Evolutionary conservation across 1,140 invertebrate genomes (phyloP).

Genomic region (Panulirus ornatus): DNA sequence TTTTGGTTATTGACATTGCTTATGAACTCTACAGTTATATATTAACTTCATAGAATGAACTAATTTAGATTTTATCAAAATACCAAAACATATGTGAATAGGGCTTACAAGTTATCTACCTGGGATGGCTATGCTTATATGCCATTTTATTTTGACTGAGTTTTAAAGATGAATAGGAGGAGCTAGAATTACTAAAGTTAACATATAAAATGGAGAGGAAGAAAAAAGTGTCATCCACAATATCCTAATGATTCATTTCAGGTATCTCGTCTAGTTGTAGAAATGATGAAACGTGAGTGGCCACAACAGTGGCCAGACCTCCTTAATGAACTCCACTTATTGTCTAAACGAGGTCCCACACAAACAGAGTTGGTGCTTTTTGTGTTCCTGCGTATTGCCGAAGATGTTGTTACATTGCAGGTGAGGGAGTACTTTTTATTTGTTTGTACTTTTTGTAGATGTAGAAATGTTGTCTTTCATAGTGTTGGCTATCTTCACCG

Average conservation of each 20-base stretch:
- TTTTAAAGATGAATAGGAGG: no score
- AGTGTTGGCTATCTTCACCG: not conserved
- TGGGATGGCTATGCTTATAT: not conserved
- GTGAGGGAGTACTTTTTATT: conserved; percentile 79
- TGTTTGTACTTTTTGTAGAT: conserved; percentile 12
- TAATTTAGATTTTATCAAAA: no score
- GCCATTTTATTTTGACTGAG: no score
- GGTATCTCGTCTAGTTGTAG: conserved; percentile 91
- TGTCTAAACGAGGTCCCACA: conserved; percentile 86
- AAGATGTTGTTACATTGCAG: conserved; percentile 92
- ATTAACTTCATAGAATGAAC: no score
- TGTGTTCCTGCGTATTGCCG: conserved; percentile 90
- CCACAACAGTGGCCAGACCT: conserved; percentile 95
- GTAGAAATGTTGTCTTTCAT: not conserved
- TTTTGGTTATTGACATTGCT: no score
- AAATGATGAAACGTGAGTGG: conserved; percentile 97
- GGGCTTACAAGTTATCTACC: not conserved
- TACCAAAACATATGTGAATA: not conserved
- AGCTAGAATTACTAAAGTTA: no score
- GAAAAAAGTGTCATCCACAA: no score
- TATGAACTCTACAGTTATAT: no score
- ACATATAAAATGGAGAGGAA: no score
- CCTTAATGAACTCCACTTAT: conserved; percentile 85
- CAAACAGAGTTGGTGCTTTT: conserved; percentile 93
- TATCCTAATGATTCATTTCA: no score